Percentiles rank a stretch among this genome's conserved stretches.
Conservation (phyloP, 2,113 vertebrate genomes). For the Nannospalax galili region DNA sequence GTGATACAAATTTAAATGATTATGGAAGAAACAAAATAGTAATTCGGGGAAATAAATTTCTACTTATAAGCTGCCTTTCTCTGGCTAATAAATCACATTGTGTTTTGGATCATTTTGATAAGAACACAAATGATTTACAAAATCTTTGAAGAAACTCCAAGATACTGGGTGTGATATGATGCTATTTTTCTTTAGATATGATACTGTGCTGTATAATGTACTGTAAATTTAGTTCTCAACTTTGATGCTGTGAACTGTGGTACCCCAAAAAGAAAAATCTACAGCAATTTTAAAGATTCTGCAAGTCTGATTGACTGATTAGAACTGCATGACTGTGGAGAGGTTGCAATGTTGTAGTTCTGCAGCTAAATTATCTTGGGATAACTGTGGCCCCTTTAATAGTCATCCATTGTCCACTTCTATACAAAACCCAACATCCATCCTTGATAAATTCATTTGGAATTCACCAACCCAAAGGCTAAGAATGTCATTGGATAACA, state of each 20-base stretch:
- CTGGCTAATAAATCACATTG: background rate
- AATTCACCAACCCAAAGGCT: background rate
- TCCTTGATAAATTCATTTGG: background rate
- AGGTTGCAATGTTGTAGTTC: background rate
- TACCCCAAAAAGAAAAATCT: background rate
- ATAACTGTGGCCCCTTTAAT: background rate
- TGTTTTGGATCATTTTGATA: background rate
- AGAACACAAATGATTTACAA: constrained; percentile 23
- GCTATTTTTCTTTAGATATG: background rate
- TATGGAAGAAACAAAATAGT: background rate
- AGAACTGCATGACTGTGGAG: background rate
- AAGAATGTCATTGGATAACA: background rate
- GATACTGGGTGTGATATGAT: background rate
- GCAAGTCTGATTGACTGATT: background rate
- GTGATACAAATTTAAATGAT: background rate
- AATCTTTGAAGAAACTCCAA: background rate
- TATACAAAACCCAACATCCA: background rate
- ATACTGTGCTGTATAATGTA: background rate
- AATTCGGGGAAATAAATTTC: background rate
- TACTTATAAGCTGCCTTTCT: background rate
- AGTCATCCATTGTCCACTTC: background rate
- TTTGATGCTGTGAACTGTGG: background rate
- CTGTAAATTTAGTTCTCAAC: background rate
- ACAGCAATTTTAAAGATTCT: no score
- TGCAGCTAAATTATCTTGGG: background rate